Evolutionary conservation across 1,140 invertebrate genomes (phyloP).

Genomic region (Brachionus rotundiformis): DNA sequence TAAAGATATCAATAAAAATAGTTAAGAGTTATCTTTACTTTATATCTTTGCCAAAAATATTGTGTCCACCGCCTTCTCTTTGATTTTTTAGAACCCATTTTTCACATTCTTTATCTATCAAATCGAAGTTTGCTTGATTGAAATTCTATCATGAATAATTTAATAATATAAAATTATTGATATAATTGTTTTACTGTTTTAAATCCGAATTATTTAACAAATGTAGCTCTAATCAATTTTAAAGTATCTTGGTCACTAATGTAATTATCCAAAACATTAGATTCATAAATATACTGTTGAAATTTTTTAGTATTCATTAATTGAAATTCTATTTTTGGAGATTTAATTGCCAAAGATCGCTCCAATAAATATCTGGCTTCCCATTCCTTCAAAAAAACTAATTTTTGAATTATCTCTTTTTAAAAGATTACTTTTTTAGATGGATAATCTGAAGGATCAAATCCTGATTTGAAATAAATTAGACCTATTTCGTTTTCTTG

Average conservation of each 20-base stretch:
- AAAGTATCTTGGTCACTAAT: neutral
- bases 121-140: neutral
- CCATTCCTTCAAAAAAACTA: neutral
- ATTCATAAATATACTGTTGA: conserved; percentile 37
- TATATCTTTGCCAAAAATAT: conserved; percentile 4
- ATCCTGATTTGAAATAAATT: conserved; percentile 13
- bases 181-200: no score
- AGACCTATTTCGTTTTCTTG: conserved; percentile 10
- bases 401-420: neutral
- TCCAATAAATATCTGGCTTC: conserved; percentile 9
- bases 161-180: no score
- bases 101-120: conserved; percentile 14
- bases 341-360: conserved; percentile 20
- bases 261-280: neutral
- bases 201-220: neutral
- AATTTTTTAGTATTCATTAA: conserved; percentile 35
- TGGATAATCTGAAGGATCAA: conserved; percentile 21
- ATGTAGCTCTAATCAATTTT: neutral
- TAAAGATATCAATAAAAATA: neutral
- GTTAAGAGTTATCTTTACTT: no score
- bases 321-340: conserved; percentile 30
- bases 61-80: conserved; percentile 27
- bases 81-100: conserved; percentile 5
- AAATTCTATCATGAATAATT: neutral
- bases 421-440: neutral